Evolutionary conservation across 2,113 vertebrate genomes (phyloP).

Genomic region (Hemiscyllium ocellatum): DNA sequence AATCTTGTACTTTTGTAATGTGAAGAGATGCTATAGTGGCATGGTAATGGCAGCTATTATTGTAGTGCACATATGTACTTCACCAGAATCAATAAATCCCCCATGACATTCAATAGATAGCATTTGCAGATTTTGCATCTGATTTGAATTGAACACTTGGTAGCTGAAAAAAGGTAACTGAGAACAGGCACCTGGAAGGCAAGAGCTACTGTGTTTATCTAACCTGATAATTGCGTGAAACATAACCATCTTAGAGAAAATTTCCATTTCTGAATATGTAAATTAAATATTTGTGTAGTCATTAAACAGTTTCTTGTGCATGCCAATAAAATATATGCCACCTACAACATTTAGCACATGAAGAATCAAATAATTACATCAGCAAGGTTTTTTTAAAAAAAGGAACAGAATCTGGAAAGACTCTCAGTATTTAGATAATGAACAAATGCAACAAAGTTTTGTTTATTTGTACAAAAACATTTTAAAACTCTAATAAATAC

Average conservation of each 20-base stretch:
- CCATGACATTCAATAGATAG: neutral
- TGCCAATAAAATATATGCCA: constrained; percentile 37
- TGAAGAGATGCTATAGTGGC: neutral
- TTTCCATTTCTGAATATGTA: constrained; percentile 5
- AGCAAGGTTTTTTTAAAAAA: constrained; percentile 32
- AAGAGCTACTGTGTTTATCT: neutral
- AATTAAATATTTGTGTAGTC: constrained; percentile 22
- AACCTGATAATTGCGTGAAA: neutral
- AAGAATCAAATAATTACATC: constrained; percentile 29
- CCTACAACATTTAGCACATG: constrained; percentile 35
- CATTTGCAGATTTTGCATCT: neutral
- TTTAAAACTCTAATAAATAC: constrained; percentile 39
- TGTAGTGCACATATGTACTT: constrained; percentile 4
- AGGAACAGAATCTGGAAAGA: constrained; percentile 2
- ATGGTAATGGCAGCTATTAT: constrained; percentile 25
- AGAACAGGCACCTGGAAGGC: constrained; percentile 22
- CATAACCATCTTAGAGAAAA: neutral
- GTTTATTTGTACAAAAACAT: constrained; percentile 36
- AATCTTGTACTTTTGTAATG: neutral
- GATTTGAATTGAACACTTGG: neutral
- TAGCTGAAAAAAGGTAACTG: neutral
- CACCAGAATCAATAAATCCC: neutral
- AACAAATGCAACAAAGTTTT: constrained; percentile 28
- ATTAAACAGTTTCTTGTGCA: constrained; percentile 33
- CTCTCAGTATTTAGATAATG: constrained; percentile 25